Percentiles rank a stretch among this genome's conserved stretches.
Evolutionary conservation across 2,888 invertebrate genomes (phyloP).

Genomic region (Dasysyrphus tricinctus): DNA sequence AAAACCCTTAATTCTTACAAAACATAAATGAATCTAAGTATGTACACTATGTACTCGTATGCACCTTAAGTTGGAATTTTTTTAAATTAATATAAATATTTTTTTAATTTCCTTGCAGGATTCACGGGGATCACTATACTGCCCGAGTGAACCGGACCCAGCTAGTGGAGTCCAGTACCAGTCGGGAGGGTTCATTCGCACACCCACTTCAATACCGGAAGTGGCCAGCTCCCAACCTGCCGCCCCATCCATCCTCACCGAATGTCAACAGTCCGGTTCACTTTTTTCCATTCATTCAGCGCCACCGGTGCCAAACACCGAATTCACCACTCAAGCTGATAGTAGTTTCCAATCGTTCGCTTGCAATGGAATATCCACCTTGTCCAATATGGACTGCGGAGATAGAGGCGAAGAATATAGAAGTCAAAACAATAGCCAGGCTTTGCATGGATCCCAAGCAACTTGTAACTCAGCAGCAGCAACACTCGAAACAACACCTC

Average conservation of each 20-base stretch:
- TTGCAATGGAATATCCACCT: conserved; percentile 77
- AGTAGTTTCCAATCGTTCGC: conserved; percentile 78
- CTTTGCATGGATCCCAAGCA: conserved; percentile 51
- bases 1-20: no score
- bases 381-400: conserved; percentile 76
- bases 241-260: conserved; percentile 78
- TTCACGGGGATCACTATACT: conserved; percentile 84
- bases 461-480: conserved; percentile 71
- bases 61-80: neutral
- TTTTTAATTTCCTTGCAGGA: conserved; percentile 78
- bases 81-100: neutral
- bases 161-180: conserved; percentile 83
- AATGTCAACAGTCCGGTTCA: conserved; percentile 84
- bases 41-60: no score
- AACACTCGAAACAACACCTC: conserved; percentile 81
- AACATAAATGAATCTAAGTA: no score
- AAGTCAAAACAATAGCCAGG: conserved; percentile 41
- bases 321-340: conserved; percentile 79
- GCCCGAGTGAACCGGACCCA: conserved; percentile 84
- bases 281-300: conserved; percentile 89
- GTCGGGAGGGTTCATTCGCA: conserved; percentile 83
- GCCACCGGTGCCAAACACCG: conserved; percentile 85
- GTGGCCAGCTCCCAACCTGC: conserved; percentile 79
- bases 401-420: conserved; percentile 50
- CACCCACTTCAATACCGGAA: conserved; percentile 77